Base-by-base conservation (phyloP, 2,113 vertebrate genomes). In the Coptodon rendalli region DNA sequence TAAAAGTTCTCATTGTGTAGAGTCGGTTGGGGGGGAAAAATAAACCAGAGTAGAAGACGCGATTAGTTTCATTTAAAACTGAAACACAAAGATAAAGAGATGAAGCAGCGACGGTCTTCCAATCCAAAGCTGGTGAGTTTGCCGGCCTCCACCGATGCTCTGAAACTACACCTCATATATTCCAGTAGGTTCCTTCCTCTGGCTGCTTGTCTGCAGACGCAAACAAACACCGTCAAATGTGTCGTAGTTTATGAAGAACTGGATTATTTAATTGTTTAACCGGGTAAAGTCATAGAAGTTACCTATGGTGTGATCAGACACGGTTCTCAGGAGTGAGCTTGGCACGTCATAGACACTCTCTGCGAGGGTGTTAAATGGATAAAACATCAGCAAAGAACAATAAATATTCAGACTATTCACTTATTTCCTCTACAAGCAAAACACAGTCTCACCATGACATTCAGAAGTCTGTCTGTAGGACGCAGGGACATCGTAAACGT, bases 321-420 rank as follows among this genome's bases (percentile, higher is more conserved):
- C 16, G 22, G 5, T 89, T 86, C 87, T 94, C 80, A 96, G 4
- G 27, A 94, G 59, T 31, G 80, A 50, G 36, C 91, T 96, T 2
- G 96, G 96, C 4, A 96, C 91, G 1, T 96, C 96, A n/a, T 96
- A 97, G 45, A 96, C 91, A 68, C 59, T 86, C 19, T 96, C 96
- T 27, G 36, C 50, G 40, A 16, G 53, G 24, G 5, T 81, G 93
- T 95, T 71, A 84, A 87, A 82, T 17, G 1, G 13, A 76, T 8
- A 34, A 80, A 57, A 19, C 17, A 4, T 52, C 36, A 40, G 17
- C 19, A 34, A 57, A 9, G 9, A 14, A 2, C 22, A 57, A 48
- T 24, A 40, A 36, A 71, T 19, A 29, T 27, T 71, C 12, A 54
- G 6, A 7, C 24, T 19, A 56, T 40, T 19, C 17, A 1, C 12